Base-by-base conservation (phyloP, 2,888 invertebrate species). In the Tinea semifulvella region DNA sequence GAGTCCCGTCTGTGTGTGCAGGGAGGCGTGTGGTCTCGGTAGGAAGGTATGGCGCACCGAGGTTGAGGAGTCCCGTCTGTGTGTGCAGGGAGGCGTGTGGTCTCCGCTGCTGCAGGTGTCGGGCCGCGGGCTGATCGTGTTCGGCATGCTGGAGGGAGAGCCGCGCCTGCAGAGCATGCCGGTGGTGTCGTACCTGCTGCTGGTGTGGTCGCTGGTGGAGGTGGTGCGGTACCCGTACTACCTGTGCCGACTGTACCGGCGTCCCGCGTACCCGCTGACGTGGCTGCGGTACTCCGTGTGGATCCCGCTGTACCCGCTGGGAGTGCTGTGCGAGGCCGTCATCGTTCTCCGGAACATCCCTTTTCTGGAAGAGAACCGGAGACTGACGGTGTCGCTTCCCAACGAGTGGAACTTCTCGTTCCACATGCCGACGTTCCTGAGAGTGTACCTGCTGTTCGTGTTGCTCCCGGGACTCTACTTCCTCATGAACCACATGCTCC, bases 211-310 rank as follows among this genome's bases (percentile, higher is more conserved):
- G 43, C 58, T 84, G 5, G 85, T 94, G 40, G 97, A 98, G 75
- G 63, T 96, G 11, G 84, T 95, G 52, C 86, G 94, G 92, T 98
- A 97, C 75, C 96, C 96, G 0, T 98, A 90, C 71, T 98, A 98
- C 72, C 88, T 96, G 60, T 82, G 90, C 0, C 89, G 91, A 57
- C 71, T 93, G 0, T 85, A 93, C 57, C 88, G 91, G 47, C 86
- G 85, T 18, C 88, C 93, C 47, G 81, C 91, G 22, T 82, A 85
- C 38, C 57, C 91, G 2, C 67, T 98, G 6, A 96, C 94, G 0
- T 98, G 97, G 97, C 71, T 98, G 2, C 85, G 98, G 11, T 97
- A 98, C 68, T 91, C 93, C 0, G 83, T 94, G 46, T 98, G 97
- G 97, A 93, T 98, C 52, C 89, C 94, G 0, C 82, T 97, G 0